Evolutionary conservation across 2,888 invertebrate genomes (phyloP), one percentile per base, ranked within the genome.

Genomic region (Strigamia maritima): DNA sequence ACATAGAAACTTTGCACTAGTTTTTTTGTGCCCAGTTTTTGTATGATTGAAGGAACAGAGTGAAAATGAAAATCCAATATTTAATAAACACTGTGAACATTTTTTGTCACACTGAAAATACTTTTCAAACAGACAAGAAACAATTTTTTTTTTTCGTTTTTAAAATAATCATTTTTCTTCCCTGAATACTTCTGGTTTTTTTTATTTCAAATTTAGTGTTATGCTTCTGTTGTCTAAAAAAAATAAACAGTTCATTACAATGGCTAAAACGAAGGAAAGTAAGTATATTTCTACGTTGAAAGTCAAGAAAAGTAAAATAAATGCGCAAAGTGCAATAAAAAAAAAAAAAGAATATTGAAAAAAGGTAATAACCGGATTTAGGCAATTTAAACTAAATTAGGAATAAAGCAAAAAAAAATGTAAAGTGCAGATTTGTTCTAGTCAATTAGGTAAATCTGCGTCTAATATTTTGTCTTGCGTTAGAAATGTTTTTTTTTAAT

Each of bases 381-480:
- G 28, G 70, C 70, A 70, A 28, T 70, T 70, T 24, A 70, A 70
- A 26, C 14, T 12, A 26, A 70, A 70, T 70, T 70, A 70, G 24
- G 28, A 28, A 28, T 70, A 28, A 28, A 16, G 70, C 54, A 70
- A 70, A 16, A 70, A n/a, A 70, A 70, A 70, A 70, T 70, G 24
- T 70, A 4, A 70, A 70, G 26, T 70, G 70, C 70, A 70, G 70
- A 70, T 70, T 70, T 70, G 70, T 70, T 70, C 70, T 70, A 70
- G 70, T 70, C 70, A 70, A 70, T 70, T 70, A 70, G 70, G 70
- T 70, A 70, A 70, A 70, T 70, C 70, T 70, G 70, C 28, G 28
- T 54, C 26, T 0, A 70, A 70, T 16, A 70, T 70, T 70, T 12
- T 16, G 26, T 70, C 28, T 28, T 70, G 70, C 70, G 28, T 70